phyloP scores from a whole-genome alignment of 1,140 invertebrate genomes.

The Schlechtendalia chinensis region DNA sequence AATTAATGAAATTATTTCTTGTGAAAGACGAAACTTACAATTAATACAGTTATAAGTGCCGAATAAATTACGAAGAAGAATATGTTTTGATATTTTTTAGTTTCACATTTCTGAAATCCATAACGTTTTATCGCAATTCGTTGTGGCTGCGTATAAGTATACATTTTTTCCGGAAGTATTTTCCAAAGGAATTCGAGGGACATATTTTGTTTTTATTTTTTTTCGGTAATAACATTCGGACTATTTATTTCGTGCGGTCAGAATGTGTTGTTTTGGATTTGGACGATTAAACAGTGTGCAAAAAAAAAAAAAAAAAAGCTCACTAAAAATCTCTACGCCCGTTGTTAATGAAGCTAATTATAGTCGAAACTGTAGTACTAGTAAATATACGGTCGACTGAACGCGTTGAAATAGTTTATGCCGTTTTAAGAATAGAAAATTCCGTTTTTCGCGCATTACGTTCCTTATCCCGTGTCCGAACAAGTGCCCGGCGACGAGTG shows the following conservation, averaged over 20 bases:
- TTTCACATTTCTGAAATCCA: background rate
- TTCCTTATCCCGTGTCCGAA: background rate
- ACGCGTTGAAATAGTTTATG: conserved; percentile 27
- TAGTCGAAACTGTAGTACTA: too few relatives aligned
- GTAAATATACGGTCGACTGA: conserved; percentile 9
- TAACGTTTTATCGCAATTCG: background rate
- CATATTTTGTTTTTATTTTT: too few relatives aligned
- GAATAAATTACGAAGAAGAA: background rate
- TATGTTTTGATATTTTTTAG: background rate
- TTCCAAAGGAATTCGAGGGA: background rate
- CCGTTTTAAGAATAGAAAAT: conserved; percentile 33
- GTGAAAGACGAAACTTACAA: background rate
- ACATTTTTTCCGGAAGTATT: background rate
- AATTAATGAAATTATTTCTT: background rate
- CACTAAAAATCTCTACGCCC: background rate
- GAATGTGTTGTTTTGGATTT: background rate
- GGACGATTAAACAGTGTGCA: background rate
- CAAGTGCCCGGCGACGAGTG: too few relatives aligned
- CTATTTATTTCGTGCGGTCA: background rate
- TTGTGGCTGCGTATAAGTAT: background rate
- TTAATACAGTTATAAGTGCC: background rate
- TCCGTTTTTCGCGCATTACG: background rate
- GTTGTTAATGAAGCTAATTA: conserved; percentile 34
- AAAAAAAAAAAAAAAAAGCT: too few relatives aligned
- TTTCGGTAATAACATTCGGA: background rate